Conservation (phyloP, 2,113 vertebrate species). For the Leucopsar rothschildi region DNA sequence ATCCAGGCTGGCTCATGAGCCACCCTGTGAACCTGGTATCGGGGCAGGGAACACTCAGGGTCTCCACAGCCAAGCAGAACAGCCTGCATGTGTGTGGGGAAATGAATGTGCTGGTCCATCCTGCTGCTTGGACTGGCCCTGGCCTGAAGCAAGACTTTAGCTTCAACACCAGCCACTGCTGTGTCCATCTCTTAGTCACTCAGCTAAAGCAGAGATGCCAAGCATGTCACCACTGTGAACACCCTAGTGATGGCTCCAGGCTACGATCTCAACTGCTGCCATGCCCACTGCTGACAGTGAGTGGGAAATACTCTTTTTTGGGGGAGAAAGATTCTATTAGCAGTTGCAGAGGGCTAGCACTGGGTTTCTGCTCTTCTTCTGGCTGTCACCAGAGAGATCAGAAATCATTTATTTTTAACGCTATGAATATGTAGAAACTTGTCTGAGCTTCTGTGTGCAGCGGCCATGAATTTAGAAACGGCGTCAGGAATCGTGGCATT, state of each 20-base stretch:
- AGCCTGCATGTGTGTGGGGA: fast-evolving
- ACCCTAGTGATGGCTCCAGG: not conserved
- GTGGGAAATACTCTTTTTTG: not conserved
- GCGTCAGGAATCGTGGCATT: not conserved
- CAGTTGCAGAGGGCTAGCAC: not conserved
- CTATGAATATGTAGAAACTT: slow-evolving; percentile 39
- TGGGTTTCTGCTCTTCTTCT: not conserved
- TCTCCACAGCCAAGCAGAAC: not conserved
- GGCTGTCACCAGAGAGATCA: not conserved
- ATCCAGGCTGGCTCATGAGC: not conserved
- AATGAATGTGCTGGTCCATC: not conserved
- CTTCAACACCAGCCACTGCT: not conserved
- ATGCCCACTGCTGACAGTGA: not conserved
- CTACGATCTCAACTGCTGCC: not conserved
- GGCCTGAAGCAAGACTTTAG: not conserved
- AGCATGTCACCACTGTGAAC: not conserved
- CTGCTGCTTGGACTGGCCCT: not conserved
- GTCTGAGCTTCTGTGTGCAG: not conserved
- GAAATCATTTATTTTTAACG: not conserved
- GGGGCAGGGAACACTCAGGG: not conserved
- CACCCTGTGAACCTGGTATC: not conserved
- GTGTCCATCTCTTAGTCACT: not conserved
- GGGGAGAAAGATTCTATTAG: not conserved
- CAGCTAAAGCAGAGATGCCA: not conserved
- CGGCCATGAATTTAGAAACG: not conserved